Base-by-base conservation (phyloP, 2,113 vertebrate species). In the Burhinus oedicnemus region DNA sequence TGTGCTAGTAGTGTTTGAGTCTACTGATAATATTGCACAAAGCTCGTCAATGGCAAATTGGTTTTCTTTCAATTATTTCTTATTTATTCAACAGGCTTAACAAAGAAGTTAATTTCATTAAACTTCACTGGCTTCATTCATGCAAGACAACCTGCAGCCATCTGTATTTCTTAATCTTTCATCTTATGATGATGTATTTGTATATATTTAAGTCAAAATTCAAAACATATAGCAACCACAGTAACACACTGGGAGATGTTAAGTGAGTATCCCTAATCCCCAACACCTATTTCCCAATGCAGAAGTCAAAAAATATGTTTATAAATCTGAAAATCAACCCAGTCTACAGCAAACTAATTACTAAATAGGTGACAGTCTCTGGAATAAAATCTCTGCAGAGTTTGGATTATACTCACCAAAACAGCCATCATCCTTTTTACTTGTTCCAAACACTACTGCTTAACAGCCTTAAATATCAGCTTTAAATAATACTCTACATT, bases 11-110 rank as follows among this genome's bases (percentile, higher is more conserved):
- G 87, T 97, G 93, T 98, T 96, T 96, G 66, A 94, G 83, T 97
- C 96, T 97, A 97, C 93, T 76, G 81, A 62, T 85, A 95, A 98
- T 99, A 99, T 98, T 99, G 98, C 98, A 99, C 98, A 97, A 98
- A 98, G 98, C 98, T 98, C 98, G 96, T 97, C 97, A 98, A 98
- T 96, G 95, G 93, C 98, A 98, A 96, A 95, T 95, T 92, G 87
- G 76, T 89, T 97, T 98, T 94, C 79, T 89, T 97, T 81, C 79
- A 36, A 83, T 91, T 92, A 83, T 87, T 97, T 93, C 82, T 95
- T 80, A 94, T 89, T 97, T 97, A 96, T 89, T 96, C 70, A 93
- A 97, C 95, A 96, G 49, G 92, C 93, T 98, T 96, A 81, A 97
- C 52, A 98, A 97, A 75, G 66, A 91, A 89, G 89, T 96, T 95